Base-by-base conservation (phyloP, 2,113 vertebrate species). In the Potamarius usumacintae region DNA sequence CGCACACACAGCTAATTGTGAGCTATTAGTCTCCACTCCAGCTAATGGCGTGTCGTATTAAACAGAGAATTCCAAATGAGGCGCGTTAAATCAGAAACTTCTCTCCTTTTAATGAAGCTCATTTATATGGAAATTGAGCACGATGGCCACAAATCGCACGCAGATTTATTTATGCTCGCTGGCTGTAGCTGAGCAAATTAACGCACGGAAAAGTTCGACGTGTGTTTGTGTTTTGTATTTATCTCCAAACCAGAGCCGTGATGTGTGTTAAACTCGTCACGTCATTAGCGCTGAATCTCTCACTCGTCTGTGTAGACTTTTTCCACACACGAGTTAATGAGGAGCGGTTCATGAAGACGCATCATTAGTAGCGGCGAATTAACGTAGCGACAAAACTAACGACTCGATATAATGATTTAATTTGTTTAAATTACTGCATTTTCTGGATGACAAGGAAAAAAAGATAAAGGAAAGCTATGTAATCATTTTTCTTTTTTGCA, bases 121-220 rank as follows among this genome's bases (percentile, higher is more conserved):
- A 96, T 96, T 95, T 95, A 95, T 95, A 96, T 96, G 95, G 95
- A 96, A 95, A 96, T 96, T 93, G 93, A 92, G 93, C 92, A 91
- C 92, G 94, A 96, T 94, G 92, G 92, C 90, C 91, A 93, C 88
- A 89, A 95, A 95, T 93, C 92, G 92, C 89, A 42, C 63, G 82
- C 90, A 92, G 93, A 94, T 94, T 93, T 92, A 94, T 94, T 93
- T 92, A 94, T 93, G 90, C 93, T 93, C 92, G 90, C 89, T 93
- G 94, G 92, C 90, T 91, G 91, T 1, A 74, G 90, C 90, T 58
- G 89, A 89, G 90, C 86, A 57, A 89, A 91, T 89, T 85, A 83
- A 82, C 22, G 84, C 60, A 84, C 30, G 83, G 78, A 0, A 52
- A 87, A 60, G 83, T 74, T 84, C 22, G 85, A 34, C 74, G 60